phyloP scores from a whole-genome alignment of 1,140 invertebrate species.

The Acromyrmex charruanus region DNA sequence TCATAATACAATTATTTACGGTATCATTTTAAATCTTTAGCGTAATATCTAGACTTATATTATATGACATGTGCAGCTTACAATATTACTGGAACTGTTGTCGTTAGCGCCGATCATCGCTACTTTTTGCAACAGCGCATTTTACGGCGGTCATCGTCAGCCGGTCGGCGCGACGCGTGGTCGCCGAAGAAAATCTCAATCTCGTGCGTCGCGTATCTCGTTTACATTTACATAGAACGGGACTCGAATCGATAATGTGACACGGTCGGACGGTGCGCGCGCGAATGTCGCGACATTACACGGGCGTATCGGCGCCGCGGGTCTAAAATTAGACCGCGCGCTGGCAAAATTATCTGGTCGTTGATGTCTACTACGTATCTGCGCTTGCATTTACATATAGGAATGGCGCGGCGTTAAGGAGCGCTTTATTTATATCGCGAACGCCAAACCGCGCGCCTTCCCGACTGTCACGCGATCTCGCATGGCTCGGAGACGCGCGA shows the following conservation, averaged over 20 bases:
- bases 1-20: too few relatives aligned
- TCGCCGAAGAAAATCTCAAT: constrained; percentile 42
- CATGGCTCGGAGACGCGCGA: background rate
- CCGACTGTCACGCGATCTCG: constrained; percentile 44
- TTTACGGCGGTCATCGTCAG: constrained; percentile 19
- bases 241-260: constrained; percentile 61
- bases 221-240: constrained; percentile 54
- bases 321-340: constrained; percentile 52
- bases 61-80: background rate
- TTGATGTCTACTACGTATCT: background rate
- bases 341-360: constrained; percentile 50
- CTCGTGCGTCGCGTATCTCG: constrained; percentile 48
- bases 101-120: background rate
- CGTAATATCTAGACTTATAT: background rate
- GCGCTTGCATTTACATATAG: constrained; percentile 49
- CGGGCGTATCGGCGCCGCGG: constrained; percentile 30
- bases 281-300: constrained; percentile 54
- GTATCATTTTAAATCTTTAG: background rate
- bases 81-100: background rate
- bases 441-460: constrained; percentile 10
- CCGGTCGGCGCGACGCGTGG: background rate
- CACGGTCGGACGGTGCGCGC: constrained; percentile 38
- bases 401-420: constrained; percentile 53
- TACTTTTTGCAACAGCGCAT: background rate
- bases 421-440: constrained; percentile 55